Evolutionary conservation across 2,888 invertebrate species (phyloP).

Genomic region (Rotaria socialis): DNA sequence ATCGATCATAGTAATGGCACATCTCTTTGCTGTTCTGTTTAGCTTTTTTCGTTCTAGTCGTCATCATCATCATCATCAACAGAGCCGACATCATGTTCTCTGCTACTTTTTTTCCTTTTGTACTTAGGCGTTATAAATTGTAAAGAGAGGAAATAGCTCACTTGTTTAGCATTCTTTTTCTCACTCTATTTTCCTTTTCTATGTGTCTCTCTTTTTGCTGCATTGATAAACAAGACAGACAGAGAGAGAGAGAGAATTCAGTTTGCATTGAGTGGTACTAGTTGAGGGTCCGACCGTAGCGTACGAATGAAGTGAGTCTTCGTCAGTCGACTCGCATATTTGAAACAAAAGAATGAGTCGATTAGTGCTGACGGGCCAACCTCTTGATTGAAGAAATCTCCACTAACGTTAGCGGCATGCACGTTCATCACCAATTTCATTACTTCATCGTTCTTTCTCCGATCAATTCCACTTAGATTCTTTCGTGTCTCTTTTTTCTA

Average conservation of each 20-base stretch:
- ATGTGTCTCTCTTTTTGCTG: background rate
- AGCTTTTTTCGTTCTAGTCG: background rate
- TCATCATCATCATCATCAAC: background rate
- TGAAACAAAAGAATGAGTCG: slow-evolving; percentile 32
- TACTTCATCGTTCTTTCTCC: slow-evolving; percentile 1
- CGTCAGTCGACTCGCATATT: background rate
- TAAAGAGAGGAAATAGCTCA: slow-evolving; percentile 29
- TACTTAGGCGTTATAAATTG: background rate
- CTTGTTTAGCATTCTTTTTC: slow-evolving; percentile 23
- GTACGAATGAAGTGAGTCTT: background rate
- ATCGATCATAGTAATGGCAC: background rate
- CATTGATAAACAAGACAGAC: background rate
- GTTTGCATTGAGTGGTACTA: background rate
- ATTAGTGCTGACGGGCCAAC: slow-evolving; percentile 4
- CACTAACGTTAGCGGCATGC: background rate
- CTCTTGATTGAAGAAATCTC: slow-evolving; percentile 4
- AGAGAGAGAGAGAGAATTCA: background rate
- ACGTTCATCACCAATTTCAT: slow-evolving; percentile 11
- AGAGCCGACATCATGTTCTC: background rate
- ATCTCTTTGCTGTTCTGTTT: background rate
- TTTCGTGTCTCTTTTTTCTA: background rate
- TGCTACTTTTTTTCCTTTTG: background rate
- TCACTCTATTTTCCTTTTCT: background rate
- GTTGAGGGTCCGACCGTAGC: background rate
- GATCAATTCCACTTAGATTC: slow-evolving; percentile 25